phyloP scores from a whole-genome alignment of 2,797 vertebrate genomes.

The Malurus leucopterus region DNA sequence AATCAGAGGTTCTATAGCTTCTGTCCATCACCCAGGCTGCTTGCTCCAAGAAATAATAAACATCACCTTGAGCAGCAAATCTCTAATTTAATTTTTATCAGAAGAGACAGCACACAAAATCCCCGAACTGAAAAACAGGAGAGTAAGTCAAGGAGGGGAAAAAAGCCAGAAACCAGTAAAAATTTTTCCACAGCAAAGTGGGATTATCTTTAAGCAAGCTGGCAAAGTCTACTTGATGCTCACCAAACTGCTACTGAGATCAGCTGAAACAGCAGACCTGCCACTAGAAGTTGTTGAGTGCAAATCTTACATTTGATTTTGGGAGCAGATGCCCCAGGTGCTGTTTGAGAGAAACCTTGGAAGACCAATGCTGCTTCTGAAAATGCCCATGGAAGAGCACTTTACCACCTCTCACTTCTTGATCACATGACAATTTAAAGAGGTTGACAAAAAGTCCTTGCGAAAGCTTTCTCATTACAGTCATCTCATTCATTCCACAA shows the following conservation, averaged over 20 bases:
- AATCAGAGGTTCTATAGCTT: neutral
- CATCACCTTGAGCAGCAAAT: neutral
- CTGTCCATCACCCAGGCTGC: neutral
- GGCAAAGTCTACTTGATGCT: neutral
- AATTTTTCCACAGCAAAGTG: neutral
- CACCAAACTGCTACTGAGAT: neutral
- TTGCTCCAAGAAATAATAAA: neutral
- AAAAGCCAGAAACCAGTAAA: neutral
- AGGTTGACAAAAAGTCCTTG: neutral
- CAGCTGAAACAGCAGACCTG: neutral
- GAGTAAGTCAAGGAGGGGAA: neutral
- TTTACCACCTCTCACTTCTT: neutral
- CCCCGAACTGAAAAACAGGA: neutral
- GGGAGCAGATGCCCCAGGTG: neutral
- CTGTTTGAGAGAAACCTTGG: neutral
- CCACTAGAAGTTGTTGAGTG: neutral
- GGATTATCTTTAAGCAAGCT: neutral
- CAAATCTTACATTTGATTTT: neutral
- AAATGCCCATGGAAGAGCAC: neutral
- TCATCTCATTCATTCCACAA: neutral
- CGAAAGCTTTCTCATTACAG: neutral
- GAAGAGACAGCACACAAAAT: neutral
- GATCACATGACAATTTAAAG: neutral
- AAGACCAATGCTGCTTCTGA: neutral
- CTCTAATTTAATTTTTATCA: neutral